phyloP scores from a whole-genome alignment of 2,888 invertebrate genomes.

The Dasysyrphus albostriatus region DNA sequence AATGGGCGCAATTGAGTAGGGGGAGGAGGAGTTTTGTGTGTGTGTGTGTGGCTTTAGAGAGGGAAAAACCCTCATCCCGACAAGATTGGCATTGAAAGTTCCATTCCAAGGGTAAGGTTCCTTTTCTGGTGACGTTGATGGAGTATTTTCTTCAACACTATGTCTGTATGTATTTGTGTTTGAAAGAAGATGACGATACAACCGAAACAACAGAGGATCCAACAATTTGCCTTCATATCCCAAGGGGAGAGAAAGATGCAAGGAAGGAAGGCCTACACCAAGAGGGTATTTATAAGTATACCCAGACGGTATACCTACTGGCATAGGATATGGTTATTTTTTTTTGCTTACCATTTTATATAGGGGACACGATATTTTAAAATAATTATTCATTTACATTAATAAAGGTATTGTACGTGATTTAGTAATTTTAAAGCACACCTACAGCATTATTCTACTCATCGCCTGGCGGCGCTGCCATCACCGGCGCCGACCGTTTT shows the following conservation, averaged over 20 bases:
- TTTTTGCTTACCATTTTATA: neutral
- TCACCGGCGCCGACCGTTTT: conserved; percentile 17
- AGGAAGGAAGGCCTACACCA: conserved; percentile 53
- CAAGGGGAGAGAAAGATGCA: neutral
- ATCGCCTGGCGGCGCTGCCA: conserved; percentile 13
- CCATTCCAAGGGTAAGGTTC: conserved; percentile 71
- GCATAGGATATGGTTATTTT: conserved; percentile 59
- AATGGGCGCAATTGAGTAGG: neutral
- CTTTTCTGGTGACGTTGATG: conserved; percentile 66
- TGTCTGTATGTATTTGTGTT: conserved; percentile 65
- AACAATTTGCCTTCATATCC: conserved; percentile 42
- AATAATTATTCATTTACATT: conserved; percentile 63
- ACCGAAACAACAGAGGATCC: conserved; percentile 21
- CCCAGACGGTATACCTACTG: conserved; percentile 62
- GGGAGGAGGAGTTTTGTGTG: neutral
- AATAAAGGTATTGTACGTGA: conserved; percentile 40
- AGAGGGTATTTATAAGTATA: conserved; percentile 66
- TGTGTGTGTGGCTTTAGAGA: neutral
- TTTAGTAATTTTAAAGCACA: conserved; percentile 56
- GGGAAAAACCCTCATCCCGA: conserved; percentile 49
- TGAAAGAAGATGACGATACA: conserved; percentile 20
- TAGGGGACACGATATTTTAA: conserved; percentile 54
- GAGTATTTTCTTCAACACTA: conserved; percentile 69
- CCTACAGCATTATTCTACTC: conserved; percentile 40
- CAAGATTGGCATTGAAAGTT: conserved; percentile 69